A percentile compares a stretch with the other conserved stretches of the same genome.
Evolutionary conservation across 2,888 invertebrate genomes (phyloP).

Genomic region (Sthenelais limicola): DNA sequence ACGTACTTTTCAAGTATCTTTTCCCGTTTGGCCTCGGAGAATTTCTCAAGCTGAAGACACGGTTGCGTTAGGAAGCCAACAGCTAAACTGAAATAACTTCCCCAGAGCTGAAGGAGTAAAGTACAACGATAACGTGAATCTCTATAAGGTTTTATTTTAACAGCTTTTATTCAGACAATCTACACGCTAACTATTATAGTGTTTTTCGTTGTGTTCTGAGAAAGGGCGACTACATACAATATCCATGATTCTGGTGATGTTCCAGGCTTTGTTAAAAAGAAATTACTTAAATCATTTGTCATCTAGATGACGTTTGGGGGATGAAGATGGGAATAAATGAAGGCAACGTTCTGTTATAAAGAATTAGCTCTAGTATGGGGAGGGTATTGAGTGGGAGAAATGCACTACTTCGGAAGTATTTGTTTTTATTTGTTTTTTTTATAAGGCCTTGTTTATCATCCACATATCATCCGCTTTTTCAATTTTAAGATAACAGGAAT

Average conservation of each 20-base stretch:
- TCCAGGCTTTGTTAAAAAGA: not conserved
- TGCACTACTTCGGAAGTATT: too few relatives aligned
- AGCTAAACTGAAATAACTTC: constrained; percentile 84
- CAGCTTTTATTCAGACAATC: not conserved
- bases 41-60: constrained; percentile 85
- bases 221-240: not conserved
- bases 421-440: too few relatives aligned
- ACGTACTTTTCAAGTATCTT: constrained; percentile 80
- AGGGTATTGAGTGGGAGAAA: too few relatives aligned
- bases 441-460: too few relatives aligned
- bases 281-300: too few relatives aligned
- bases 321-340: too few relatives aligned
- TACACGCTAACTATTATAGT: not conserved
- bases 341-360: too few relatives aligned
- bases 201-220: not conserved
- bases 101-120: constrained; percentile 77
- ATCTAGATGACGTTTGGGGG: too few relatives aligned
- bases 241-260: too few relatives aligned
- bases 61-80: constrained; percentile 87
- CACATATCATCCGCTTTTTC: too few relatives aligned
- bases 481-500: too few relatives aligned
- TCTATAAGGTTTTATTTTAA: not conserved
- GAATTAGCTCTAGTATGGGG: too few relatives aligned
- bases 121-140: not conserved
- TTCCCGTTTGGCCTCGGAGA: constrained; percentile 84